These are phyloP conservation scores for Laticauda colubrina DNA, from an alignment of 2,113 vertebrate genomes.

Conservation along the genomic window DNA sequence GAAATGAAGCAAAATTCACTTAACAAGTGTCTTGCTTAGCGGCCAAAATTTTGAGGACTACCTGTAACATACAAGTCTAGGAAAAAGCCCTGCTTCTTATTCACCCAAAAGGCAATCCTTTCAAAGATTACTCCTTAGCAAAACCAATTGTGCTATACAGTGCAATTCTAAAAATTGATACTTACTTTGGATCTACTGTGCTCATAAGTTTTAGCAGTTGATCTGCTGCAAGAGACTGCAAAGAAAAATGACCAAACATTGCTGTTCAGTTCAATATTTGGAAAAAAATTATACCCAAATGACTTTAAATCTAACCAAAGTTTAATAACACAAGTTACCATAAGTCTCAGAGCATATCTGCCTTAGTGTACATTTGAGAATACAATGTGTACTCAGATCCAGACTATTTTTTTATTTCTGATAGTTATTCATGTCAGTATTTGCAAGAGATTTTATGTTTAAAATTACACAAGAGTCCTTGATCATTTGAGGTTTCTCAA, in stretches of 20 bases:
- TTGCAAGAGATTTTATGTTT: background rate
- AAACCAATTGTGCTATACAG: accelerated
- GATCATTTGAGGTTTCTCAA: background rate
- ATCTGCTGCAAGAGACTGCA: constrained; percentile 90
- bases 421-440: background rate
- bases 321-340: background rate
- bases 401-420: background rate
- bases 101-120: background rate
- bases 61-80: background rate
- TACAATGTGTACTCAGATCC: background rate
- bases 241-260: background rate
- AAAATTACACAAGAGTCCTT: background rate
- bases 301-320: background rate
- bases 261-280: background rate
- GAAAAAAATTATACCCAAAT: background rate
- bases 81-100: background rate
- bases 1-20: background rate
- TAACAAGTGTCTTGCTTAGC: background rate
- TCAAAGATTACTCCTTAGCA: background rate
- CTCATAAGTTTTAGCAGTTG: constrained; percentile 97
- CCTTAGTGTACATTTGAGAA: background rate
- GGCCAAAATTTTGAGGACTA: background rate
- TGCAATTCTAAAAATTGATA: background rate
- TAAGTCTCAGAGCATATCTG: background rate
- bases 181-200: constrained; percentile 98